Conservation (phyloP, 30 jellyfish, hydroid and myxozoan species). For the Mastigias papua region DNA sequence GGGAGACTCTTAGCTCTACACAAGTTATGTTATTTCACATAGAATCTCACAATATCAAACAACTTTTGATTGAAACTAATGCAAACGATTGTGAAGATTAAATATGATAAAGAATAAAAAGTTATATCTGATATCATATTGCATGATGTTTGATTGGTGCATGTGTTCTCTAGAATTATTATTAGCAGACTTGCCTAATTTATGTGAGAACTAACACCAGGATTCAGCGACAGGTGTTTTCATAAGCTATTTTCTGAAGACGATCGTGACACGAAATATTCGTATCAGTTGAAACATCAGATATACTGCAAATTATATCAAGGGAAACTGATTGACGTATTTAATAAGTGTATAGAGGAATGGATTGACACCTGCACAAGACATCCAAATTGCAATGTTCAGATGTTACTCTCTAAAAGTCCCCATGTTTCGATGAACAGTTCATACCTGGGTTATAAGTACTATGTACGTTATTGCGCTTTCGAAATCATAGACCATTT, state of each 20-base stretch:
- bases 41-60: neutral
- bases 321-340: too few species aligned
- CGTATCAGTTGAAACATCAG: too few species aligned
- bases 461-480: too few species aligned
- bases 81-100: neutral
- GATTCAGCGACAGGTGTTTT: constrained; percentile 8
- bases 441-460: too few species aligned
- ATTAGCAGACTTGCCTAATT: neutral
- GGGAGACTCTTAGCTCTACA: neutral
- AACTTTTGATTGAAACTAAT: neutral
- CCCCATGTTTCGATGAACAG: too few species aligned
- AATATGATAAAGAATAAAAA: neutral
- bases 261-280: neutral
- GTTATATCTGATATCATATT: neutral
- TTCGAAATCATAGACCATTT: too few species aligned
- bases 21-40: neutral
- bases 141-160: neutral
- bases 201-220: constrained; percentile 16
- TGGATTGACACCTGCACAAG: too few species aligned
- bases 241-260: neutral
- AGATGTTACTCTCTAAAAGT: too few species aligned
- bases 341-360: too few species aligned
- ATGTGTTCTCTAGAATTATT: neutral
- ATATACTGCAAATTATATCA: too few species aligned
- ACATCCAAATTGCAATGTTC: too few species aligned